phyloP scores from a whole-genome alignment of 2,113 vertebrate genomes.

The Bos taurus region DNA sequence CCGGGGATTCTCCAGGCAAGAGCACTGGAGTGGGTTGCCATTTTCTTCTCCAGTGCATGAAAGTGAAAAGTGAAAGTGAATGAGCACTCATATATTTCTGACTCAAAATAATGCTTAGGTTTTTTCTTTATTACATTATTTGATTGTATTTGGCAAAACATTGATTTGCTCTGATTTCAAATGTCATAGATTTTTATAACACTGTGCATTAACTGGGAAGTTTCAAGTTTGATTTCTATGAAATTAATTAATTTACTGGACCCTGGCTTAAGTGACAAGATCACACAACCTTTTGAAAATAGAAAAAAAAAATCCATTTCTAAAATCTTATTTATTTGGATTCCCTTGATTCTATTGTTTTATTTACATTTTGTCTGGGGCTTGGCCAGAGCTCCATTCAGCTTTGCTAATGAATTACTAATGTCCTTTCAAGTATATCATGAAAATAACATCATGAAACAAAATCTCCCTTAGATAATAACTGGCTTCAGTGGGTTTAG shows the following conservation, averaged over 20 bases:
- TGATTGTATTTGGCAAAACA: background rate
- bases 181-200: background rate
- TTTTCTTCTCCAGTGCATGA: no score
- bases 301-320: background rate
- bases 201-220: background rate
- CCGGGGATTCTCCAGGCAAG: no score
- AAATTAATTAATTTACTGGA: background rate
- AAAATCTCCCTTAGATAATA: background rate
- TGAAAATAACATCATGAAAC: background rate
- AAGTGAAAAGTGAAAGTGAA: no score
- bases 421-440: background rate
- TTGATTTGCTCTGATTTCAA: background rate
- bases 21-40: no score
- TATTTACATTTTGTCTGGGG: background rate
- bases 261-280: background rate
- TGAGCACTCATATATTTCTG: background rate
- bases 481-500: background rate
- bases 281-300: background rate
- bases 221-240: background rate
- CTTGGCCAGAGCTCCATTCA: background rate
- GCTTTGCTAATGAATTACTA: background rate
- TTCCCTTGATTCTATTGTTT: background rate
- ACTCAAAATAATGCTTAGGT: background rate
- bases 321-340: background rate
- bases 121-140: background rate